Conservation (phyloP, 2,113 vertebrate genomes). For the Psophia crepitans region DNA sequence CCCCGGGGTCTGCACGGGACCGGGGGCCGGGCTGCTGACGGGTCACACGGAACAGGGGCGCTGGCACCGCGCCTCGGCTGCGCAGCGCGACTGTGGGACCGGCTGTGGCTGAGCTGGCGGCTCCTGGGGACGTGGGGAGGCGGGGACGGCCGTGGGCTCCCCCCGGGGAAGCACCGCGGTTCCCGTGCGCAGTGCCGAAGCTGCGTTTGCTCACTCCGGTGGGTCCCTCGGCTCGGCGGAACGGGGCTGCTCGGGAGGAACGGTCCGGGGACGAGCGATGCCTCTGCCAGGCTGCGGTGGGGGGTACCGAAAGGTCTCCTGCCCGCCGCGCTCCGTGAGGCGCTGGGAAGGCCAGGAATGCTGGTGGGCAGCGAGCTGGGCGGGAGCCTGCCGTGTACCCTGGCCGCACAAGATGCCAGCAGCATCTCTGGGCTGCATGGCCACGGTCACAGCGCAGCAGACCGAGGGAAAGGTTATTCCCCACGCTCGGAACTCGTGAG, state of each 20-base stretch:
- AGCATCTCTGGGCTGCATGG: neutral
- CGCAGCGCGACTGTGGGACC: neutral
- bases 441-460: neutral
- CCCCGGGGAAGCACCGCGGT: too few species aligned
- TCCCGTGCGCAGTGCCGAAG: neutral
- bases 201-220: neutral
- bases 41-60: neutral
- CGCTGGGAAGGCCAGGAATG: neutral
- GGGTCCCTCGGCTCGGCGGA: neutral
- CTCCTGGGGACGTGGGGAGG: neutral
- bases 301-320: neutral
- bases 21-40: neutral
- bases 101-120: neutral
- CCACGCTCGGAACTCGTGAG: accelerated
- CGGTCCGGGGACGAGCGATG: neutral
- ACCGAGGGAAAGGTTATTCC: neutral
- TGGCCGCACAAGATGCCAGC: neutral
- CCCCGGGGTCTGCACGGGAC: neutral
- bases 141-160: neutral
- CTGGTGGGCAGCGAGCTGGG: neutral
- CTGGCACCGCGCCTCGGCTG: neutral
- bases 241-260: neutral
- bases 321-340: neutral
- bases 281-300: neutral
- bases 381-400: neutral